These are phyloP conservation scores for Endotricha flammealis DNA, from an alignment of 2,888 invertebrate species.

Conservation along the genomic window DNA sequence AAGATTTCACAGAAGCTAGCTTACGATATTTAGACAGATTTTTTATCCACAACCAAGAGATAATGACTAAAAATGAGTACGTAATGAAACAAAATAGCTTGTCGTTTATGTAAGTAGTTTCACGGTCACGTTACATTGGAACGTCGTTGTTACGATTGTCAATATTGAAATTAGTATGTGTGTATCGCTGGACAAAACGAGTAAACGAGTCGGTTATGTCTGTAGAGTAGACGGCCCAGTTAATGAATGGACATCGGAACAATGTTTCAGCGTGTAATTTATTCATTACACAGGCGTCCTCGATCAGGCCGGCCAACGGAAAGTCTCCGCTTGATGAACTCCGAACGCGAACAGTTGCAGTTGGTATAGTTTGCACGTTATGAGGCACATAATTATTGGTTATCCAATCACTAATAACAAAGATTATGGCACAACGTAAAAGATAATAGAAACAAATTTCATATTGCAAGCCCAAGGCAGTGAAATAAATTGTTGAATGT, in stretches of 20 bases:
- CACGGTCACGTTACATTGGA: constrained; percentile 46
- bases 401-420: too few relatives aligned
- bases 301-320: constrained; percentile 65
- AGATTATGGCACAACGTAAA: too few relatives aligned
- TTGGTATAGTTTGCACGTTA: constrained; percentile 24
- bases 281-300: constrained; percentile 76
- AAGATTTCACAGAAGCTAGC: too few relatives aligned
- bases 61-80: constrained; percentile 21
- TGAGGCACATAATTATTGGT: too few relatives aligned
- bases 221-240: constrained; percentile 49
- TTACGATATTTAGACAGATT: too few relatives aligned
- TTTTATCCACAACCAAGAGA: background rate
- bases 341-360: constrained; percentile 31
- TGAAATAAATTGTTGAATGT: too few relatives aligned
- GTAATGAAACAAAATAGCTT: constrained; percentile 41
- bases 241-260: constrained; percentile 70
- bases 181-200: constrained; percentile 30
- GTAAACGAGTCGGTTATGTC: constrained; percentile 36
- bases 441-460: too few relatives aligned
- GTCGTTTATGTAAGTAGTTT: constrained; percentile 35
- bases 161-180: constrained; percentile 59
- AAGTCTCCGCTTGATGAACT: constrained; percentile 65
- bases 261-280: constrained; percentile 78
- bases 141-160: constrained; percentile 52
- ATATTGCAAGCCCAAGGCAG: too few relatives aligned